A percentile compares a stretch with the other conserved stretches of the same genome.
These are phyloP conservation scores for Bugula neritina DNA, from an alignment of 2,888 invertebrate species.

Conservation along the genomic window DNA sequence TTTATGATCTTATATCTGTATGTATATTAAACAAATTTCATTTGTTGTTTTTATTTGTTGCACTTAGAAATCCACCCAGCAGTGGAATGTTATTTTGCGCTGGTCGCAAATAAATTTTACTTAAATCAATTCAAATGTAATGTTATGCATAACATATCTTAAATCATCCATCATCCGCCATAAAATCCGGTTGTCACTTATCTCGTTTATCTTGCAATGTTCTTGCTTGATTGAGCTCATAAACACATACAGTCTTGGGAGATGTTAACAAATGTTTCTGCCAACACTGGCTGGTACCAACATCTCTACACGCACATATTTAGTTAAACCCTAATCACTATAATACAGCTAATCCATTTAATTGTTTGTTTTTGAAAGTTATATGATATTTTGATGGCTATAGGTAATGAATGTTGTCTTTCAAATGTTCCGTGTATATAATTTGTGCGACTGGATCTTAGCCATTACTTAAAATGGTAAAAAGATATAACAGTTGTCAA, in stretches of 20 bases:
- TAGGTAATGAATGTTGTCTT: too few relatives aligned
- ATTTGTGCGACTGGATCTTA: too few relatives aligned
- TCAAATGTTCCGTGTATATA: too few relatives aligned
- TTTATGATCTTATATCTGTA: too few relatives aligned
- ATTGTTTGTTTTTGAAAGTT: too few relatives aligned
- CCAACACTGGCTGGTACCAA: neutral
- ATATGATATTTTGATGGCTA: too few relatives aligned
- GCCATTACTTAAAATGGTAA: too few relatives aligned
- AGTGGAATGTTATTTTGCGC: conserved; percentile 3
- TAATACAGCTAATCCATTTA: neutral
- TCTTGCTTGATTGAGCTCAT: neutral
- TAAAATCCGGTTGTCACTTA: neutral
- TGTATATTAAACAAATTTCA: too few relatives aligned
- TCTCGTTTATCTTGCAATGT: neutral
- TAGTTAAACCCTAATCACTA: neutral
- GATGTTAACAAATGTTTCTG: too few relatives aligned
- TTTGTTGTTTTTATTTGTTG: neutral
- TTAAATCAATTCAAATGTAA: neutral
- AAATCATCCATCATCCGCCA: neutral
- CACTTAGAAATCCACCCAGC: neutral
- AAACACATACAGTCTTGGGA: too few relatives aligned
- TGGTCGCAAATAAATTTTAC: conserved; percentile 16
- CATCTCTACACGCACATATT: neutral
- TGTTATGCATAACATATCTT: neutral
- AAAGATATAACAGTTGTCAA: too few relatives aligned